Base-by-base conservation (phyloP, 2,113 vertebrate genomes). In the Anolis carolinensis region DNA sequence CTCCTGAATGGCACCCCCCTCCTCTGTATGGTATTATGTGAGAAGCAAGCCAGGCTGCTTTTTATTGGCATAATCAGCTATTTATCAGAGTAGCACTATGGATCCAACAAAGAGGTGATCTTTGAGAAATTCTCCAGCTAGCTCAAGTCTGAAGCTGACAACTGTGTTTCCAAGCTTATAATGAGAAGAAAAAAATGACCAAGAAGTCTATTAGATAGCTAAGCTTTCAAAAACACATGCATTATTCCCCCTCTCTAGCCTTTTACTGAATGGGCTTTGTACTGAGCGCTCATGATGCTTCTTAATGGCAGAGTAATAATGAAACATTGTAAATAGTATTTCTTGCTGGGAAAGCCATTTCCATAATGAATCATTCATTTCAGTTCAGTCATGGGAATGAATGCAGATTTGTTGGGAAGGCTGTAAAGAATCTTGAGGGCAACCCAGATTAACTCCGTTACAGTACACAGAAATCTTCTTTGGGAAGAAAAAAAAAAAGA, bases 21-120 rank as follows among this genome's bases (percentile, higher is more conserved):
- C 32, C 1, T 0, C 89, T 34, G 44, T 84, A 2, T 30, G 55
- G 87, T 91, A 79, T 89, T 70, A 62, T 72, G 55, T 67, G 84
- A 93, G 55, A 36, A 90, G 1, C 14, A 86, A 23, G 73, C 80
- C 79, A 85, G 18, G 83, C 82, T 88, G 27, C 7, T 87, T 81
- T 85, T 55, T 70, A 87, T 85, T 85, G 77, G 74, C 89, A 89
- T 89, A 83, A 63, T 55, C 30, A 86, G 39, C 71, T 92, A 82
- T 89, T 89, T 34, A 83, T 74, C 3, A 27, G 16, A 80, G 78
- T 90, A 13, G 67, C 86, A 52, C 70, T 63, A 48, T 1, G 21
- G 87, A 78, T 34, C 85, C 5, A 25, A 44, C 9, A 5, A 34
- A 5, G 18, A 79, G 59, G 79, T 32, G 72, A 14, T 84, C 79